These are phyloP conservation scores for Rhinopomastus cyanomelas DNA, from an alignment of 2,113 vertebrate genomes.

Conservation along the genomic window DNA sequence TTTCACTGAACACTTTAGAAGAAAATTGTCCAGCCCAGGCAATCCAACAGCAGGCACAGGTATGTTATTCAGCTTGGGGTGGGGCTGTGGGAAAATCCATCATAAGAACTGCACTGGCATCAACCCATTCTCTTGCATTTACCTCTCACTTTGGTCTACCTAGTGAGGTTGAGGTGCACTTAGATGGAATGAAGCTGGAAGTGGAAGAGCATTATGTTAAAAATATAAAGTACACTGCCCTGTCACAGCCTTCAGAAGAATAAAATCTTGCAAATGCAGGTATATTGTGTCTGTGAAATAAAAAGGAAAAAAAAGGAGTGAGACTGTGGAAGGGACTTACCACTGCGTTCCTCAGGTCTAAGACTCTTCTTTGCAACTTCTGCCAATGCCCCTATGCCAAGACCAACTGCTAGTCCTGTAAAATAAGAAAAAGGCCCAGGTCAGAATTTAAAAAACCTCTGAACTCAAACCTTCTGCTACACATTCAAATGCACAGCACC, in stretches of 20 bases:
- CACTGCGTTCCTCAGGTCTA: constrained; percentile 77
- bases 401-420: constrained; percentile 91
- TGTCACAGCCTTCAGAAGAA: background rate
- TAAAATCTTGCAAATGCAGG: background rate
- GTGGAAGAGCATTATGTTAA: background rate
- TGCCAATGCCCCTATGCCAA: constrained; percentile 92
- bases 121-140: background rate
- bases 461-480: background rate
- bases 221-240: background rate
- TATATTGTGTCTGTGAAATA: background rate
- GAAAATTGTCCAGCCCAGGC: background rate
- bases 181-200: background rate
- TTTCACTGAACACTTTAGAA: background rate
- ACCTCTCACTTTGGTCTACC: background rate
- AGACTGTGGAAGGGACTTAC: constrained; percentile 65
- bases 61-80: background rate
- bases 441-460: background rate
- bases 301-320: background rate
- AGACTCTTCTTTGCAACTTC: constrained; percentile 97
- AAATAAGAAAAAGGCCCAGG: background rate
- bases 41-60: background rate
- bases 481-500: background rate
- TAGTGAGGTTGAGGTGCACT: background rate
- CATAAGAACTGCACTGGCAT: background rate
- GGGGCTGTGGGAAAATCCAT: background rate